Conservation (phyloP, 2,888 invertebrate species). For the Anthophora plumipes region DNA sequence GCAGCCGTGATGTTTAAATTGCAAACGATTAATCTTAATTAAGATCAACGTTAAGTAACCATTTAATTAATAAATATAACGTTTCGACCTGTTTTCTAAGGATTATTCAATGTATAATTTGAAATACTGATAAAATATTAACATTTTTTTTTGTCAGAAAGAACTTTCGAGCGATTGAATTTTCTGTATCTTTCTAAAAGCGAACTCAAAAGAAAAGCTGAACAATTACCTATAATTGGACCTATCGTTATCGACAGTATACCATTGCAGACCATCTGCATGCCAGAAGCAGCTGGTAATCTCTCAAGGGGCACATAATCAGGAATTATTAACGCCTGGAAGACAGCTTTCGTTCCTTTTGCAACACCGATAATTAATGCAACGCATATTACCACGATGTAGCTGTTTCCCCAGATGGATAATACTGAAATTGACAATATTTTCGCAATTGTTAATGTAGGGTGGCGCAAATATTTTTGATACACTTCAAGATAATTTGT, state of each 20-base stretch:
- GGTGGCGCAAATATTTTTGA: too few species aligned
- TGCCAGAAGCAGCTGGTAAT: conserved; percentile 90
- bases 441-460: too few species aligned
- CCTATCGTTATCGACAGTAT: conserved; percentile 90
- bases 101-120: too few species aligned
- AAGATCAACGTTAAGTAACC: background rate
- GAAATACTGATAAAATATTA: too few species aligned
- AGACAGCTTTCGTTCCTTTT: conserved; percentile 91
- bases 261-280: conserved; percentile 92
- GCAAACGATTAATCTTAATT: background rate
- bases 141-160: background rate
- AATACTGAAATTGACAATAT: conserved; percentile 86
- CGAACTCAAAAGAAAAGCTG: background rate
- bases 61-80: too few species aligned
- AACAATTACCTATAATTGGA: conserved; percentile 85
- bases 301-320: conserved; percentile 91
- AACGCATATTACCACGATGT: conserved; percentile 89
- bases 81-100: too few species aligned
- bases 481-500: too few species aligned
- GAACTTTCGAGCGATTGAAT: conserved; percentile 60
- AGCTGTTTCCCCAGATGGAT: conserved; percentile 89
- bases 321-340: conserved; percentile 91
- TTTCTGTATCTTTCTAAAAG: too few species aligned
- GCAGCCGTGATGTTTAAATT: background rate
- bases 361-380: conserved; percentile 91